Base-by-base conservation (phyloP, 2,888 invertebrate species). In the Leptarthrus brevirostris region DNA sequence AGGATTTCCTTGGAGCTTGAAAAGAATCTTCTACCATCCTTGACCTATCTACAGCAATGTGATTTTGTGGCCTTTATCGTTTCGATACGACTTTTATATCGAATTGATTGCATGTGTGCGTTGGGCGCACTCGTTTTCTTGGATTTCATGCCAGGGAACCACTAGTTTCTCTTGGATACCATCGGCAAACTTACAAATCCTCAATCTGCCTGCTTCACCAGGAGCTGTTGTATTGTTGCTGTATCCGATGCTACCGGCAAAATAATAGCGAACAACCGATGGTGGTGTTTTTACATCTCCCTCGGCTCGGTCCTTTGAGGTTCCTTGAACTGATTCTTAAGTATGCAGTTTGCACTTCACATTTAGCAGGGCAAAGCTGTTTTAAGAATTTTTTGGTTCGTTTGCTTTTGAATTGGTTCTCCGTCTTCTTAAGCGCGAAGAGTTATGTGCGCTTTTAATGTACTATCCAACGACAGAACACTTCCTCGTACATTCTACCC, bases 341-440 rank as follows among this genome's bases (percentile, higher is more conserved):
- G 69, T 69, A 44, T 64, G 64, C 64, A 69, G 69, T 69, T 69
- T 69, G 52, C 52, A 69, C 69, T 52, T 69, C 69, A 69, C 49
- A 30, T 52, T 49, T 26, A 20, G 69, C 49, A 34, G 52, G 64
- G 52, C 49, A 52, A 69, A 69, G 69, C 49, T 69, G 69, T 69
- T 69, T 69, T 52, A 20, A 69, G 52, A 69, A 69, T 69, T 69
- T 52, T 69, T 69, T 52, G 69, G 69, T 69, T 69, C 34, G 52
- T 69, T 69, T 69, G 30, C 52, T 69, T 26, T 34, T 49, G 69
- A 69, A 52, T 69, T 69, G 52, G 69, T 52, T 30, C 52, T 69
- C 20, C 12, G 26, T 49, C 52, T 69, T 18, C 69, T 34, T 44
- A 18, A 16, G 34, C 30, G 18, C 52, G 18, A 69, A 49, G 30